Evolutionary conservation across 2,888 invertebrate genomes (phyloP).

Genomic region (Tolmerus cingulatus): DNA sequence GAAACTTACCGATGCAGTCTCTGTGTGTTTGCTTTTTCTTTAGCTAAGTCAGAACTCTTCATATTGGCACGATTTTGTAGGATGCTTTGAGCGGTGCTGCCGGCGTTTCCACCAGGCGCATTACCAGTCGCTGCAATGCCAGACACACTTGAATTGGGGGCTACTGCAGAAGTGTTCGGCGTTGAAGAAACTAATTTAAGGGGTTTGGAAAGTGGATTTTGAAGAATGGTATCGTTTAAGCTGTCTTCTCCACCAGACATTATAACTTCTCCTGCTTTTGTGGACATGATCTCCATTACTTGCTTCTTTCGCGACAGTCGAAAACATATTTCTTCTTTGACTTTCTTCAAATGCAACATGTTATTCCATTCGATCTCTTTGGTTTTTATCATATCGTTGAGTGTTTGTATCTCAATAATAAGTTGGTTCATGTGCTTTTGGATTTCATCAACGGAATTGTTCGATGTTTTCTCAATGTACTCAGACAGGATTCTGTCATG

Average conservation of each 20-base stretch:
- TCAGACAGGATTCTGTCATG: conserved; percentile 71
- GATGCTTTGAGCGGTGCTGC: conserved; percentile 53
- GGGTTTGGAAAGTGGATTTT: conserved; percentile 19
- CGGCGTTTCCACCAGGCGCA: conserved; percentile 42
- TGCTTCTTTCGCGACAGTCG: conserved; percentile 76
- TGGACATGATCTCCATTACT: conserved; percentile 63
- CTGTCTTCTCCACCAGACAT: conserved; percentile 37
- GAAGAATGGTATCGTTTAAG: neutral
- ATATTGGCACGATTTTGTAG: conserved; percentile 57
- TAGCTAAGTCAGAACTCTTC: conserved; percentile 55
- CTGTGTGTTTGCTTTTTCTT: conserved; percentile 56
- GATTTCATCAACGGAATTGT: conserved; percentile 69
- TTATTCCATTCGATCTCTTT: conserved; percentile 90
- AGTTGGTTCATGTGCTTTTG: conserved; percentile 73
- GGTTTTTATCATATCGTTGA: conserved; percentile 77
- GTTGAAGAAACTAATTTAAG: conserved; percentile 8
- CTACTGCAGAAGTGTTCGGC: conserved; percentile 4
- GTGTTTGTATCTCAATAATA: conserved; percentile 72
- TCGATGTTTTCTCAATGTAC: conserved; percentile 71
- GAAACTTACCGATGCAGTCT: conserved; percentile 57
- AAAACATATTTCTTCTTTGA: conserved; percentile 82
- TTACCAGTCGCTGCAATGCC: neutral
- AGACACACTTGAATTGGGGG: neutral
- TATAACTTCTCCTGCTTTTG: conserved; percentile 52
- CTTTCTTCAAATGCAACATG: conserved; percentile 80